Base-by-base conservation (phyloP, 2,113 vertebrate genomes). In the Malurus elegans region DNA sequence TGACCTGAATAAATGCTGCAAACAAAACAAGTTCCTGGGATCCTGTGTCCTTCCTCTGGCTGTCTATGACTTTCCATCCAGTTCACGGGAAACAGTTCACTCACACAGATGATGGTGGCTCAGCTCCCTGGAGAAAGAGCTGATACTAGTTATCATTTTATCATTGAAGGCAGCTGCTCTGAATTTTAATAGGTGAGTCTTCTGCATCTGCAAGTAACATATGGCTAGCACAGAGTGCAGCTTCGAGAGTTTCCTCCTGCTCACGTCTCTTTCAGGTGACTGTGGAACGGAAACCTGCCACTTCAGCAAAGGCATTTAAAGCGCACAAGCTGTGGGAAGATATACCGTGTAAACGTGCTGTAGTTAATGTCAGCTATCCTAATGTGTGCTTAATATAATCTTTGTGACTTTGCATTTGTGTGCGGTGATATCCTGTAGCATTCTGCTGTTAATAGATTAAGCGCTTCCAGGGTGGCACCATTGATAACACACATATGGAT, bases 121-220 rank as follows among this genome's bases (percentile, higher is more conserved):
- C 34, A 48, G 58, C 69, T 95, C 92, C 40, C 40, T 11, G 40
- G 88, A 91, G 80, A 67, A 80, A 17, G 62, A 82, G 60, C 71
- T 76, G 87, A 62, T 92, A 58, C 57, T 75, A 70, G 80, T 88
- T 94, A 90, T 80, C 87, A 70, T 93, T 95, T 95, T 95, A 86
- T 86, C 78, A 79, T 40, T 86, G 84, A 94, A 79, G 48, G 74
- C 93, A 97, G 86, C 62, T 96, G 88, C 93, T 95, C 90, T 93
- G 96, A 93, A 97, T 97, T 91, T 96, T 74, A 93, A 97, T 91
- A 92, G 71, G 57, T 66, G 79, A 65, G 74, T 67, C 44, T 75
- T 91, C 80, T 86, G 79, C 85, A 92, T 93, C 93, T 97, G 86
- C 78, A 83, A 91, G 81, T 88, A 91, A 83, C 95, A 94, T 96